Percentiles rank a stretch among this genome's conserved stretches.
Evolutionary conservation across 2,888 invertebrate species (phyloP).

Genomic region (Tenthredo mesomela): DNA sequence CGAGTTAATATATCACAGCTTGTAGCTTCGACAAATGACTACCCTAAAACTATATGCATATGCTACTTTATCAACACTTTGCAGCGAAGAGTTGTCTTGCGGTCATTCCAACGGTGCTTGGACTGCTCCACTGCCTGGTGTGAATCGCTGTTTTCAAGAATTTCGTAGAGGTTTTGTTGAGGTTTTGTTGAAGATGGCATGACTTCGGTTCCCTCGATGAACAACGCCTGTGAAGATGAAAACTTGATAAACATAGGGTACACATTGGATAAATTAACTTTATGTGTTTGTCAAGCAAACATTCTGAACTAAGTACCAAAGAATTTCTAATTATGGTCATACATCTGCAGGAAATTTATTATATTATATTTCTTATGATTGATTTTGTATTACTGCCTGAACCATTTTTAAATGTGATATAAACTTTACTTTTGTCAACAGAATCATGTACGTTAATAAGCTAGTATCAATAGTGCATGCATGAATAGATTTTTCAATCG

Average conservation of each 20-base stretch:
- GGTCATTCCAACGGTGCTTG: conserved; percentile 76
- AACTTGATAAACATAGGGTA: neutral
- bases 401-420: too few relatives aligned
- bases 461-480: too few relatives aligned
- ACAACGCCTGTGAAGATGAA: conserved; percentile 86
- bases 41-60: neutral
- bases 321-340: too few relatives aligned
- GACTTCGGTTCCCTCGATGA: conserved; percentile 97
- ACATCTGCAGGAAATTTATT: too few relatives aligned
- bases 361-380: too few relatives aligned
- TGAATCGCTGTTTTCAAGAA: conserved; percentile 91
- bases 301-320: neutral
- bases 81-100: conserved; percentile 70
- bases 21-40: too few relatives aligned
- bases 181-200: too few relatives aligned
- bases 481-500: too few relatives aligned
- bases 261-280: neutral
- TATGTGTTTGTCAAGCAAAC: neutral
- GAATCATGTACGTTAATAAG: too few relatives aligned
- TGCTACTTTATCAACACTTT: neutral
- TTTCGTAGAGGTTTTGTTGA: conserved; percentile 96
- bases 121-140: conserved; percentile 94
- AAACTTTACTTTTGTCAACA: too few relatives aligned
- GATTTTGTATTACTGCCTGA: too few relatives aligned
- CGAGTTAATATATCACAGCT: too few relatives aligned